Conservation (phyloP, 2,797 vertebrate species). For the Manis crassicaudata region DNA sequence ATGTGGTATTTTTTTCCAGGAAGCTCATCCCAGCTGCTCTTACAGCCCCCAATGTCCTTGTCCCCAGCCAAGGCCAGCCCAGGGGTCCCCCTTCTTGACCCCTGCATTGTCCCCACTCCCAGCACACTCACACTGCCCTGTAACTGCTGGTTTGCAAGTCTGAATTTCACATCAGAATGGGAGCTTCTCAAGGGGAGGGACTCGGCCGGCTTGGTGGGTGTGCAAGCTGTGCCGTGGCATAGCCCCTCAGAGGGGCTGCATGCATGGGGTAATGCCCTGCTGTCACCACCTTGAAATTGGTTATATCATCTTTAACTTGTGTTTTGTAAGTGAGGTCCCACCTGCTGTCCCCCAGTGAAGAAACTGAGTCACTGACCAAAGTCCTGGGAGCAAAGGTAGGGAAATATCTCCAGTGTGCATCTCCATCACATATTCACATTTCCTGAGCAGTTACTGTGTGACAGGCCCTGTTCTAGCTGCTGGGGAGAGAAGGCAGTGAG, state of each 20-base stretch:
- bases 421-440: not conserved
- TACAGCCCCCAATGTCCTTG: fast-evolving
- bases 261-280: not conserved
- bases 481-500: not conserved
- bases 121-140: fast-evolving
- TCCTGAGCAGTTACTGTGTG: not conserved
- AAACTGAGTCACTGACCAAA: not conserved
- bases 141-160: not conserved
- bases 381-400: not conserved
- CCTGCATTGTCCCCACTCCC: not conserved
- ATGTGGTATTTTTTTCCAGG: not conserved
- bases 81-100: not conserved
- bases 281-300: no score
- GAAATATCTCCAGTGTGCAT: no score
- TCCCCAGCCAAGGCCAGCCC: not conserved
- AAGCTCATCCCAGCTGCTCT: not conserved
- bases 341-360: not conserved
- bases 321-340: not conserved
- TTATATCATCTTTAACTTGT: not conserved
- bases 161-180: not conserved
- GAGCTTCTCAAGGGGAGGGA: not conserved
- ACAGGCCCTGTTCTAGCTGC: not conserved
- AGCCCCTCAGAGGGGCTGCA: not conserved
- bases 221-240: fast-evolving
- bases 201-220: fast-evolving